Evolutionary conservation across 2,888 invertebrate species (phyloP), one percentile per base, ranked within the genome.

Genomic region (Tholera decimalis): DNA sequence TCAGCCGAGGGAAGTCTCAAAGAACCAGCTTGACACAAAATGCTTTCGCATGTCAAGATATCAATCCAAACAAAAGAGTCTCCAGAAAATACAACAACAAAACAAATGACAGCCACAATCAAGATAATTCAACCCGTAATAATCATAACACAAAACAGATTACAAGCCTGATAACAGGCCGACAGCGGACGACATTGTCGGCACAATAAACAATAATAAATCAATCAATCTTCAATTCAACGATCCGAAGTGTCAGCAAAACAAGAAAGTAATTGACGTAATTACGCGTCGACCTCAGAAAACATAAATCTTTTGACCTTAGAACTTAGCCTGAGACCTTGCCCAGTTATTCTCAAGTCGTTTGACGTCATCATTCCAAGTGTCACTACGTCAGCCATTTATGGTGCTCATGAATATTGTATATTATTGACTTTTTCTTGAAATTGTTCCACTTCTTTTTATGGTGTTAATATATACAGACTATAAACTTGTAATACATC

Each of bases 221-320:
- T 80, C 81, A 70, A 77, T 83, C 81, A 80, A 57, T 72, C 49
- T 54, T 41, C 26, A 60, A 67, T 54, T 33, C 51, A 77, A 61
- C 62, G 35, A 63, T 75, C 41, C 1, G 35, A 62, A 41, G 67
- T 80, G 80, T 73, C 83, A 80, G 81, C 54, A 59, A 47, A 75
- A 70, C 81, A 72, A 72, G 74, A 75, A 77, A 80, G 69, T 83
- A 83, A 81, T 81, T 83, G 80, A 56, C 54, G 43, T 75, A 80
- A 83, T 81, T 80, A 80, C 75, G 59, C 53, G 53, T 39, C 28
- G 68, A 80, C 83, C 81, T 81, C 63, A 75, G 66, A 77, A 68
- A 54, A 65, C 53, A 70, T 83, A 69, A 68, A 74, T 74, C 50
- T 71, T 73, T 77, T 80, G 68, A 82, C 80, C 80, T 80, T 63